Evolutionary conservation across 2,113 vertebrate genomes (phyloP).

Genomic region (Daboia siamensis): DNA sequence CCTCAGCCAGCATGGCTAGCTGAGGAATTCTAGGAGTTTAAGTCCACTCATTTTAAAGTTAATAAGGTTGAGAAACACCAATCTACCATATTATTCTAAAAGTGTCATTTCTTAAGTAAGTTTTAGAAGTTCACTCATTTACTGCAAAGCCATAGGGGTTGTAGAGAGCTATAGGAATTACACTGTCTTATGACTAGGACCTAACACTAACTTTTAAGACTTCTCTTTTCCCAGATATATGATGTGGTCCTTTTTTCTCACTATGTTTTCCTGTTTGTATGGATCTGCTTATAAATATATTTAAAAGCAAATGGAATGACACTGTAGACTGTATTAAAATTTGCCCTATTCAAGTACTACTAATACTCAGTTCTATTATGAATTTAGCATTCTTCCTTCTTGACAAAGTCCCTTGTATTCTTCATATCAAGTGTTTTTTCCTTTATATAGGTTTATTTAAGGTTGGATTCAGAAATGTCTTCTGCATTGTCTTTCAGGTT

Average conservation of each 20-base stretch:
- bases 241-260: neutral
- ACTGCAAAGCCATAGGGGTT: neutral
- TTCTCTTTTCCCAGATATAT: fast-evolving
- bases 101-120: neutral
- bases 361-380: neutral
- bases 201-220: neutral
- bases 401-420: neutral
- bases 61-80: too few species aligned
- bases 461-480: neutral
- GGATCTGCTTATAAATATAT: neutral
- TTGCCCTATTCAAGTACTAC: neutral
- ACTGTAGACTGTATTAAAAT: neutral
- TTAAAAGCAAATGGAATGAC: neutral
- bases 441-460: neutral
- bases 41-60: too few species aligned
- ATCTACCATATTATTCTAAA: neutral
- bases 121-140: fast-evolving
- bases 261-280: neutral
- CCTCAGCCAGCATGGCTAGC: too few species aligned
- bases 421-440: neutral
- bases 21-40: too few species aligned
- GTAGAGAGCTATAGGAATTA: neutral
- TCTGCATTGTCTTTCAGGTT: neutral
- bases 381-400: neutral
- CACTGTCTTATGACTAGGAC: neutral